Conservation (phyloP, 2,888 invertebrate genomes). For the Trissolcus brochymenae region DNA sequence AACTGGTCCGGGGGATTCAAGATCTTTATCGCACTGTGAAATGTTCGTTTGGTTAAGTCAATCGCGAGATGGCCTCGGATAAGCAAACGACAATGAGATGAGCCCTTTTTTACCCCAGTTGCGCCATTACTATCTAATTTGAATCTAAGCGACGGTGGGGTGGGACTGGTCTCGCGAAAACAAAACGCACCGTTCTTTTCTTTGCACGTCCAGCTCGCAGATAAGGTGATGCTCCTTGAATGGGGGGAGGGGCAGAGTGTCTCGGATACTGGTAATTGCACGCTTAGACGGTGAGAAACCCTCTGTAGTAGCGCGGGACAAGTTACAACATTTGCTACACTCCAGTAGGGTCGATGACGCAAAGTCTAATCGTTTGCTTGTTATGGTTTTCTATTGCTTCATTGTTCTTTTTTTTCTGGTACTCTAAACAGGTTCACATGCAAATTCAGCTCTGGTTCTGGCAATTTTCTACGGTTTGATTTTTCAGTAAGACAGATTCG, state of each 20-base stretch:
- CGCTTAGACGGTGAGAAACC: conserved; percentile 46
- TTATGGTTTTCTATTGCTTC: not conserved
- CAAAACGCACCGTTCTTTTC: conserved; percentile 22
- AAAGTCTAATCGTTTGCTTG: not conserved
- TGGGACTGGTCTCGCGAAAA: conserved; percentile 33
- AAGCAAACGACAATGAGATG: conserved; percentile 36
- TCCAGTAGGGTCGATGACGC: not conserved
- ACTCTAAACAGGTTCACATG: conserved; percentile 1
- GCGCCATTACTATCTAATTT: conserved; percentile 49
- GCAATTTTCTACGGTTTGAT: no score
- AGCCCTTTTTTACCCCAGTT: conserved; percentile 9
- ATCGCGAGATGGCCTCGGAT: conserved; percentile 52
- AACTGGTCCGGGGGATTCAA: conserved; percentile 59
- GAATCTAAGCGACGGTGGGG: conserved; percentile 41
- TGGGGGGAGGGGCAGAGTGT: conserved; percentile 11
- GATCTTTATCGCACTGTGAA: conserved; percentile 62
- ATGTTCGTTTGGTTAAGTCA: conserved; percentile 57
- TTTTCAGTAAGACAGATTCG: no score
- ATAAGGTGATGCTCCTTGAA: conserved; percentile 34
- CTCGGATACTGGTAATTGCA: conserved; percentile 43
- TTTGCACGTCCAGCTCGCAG: conserved; percentile 1
- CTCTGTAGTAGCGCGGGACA: not conserved
- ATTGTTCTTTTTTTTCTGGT: not conserved
- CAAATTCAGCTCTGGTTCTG: no score
- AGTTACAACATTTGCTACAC: conserved; percentile 1